Base-by-base conservation (phyloP, 2,888 invertebrate genomes). In the Trichacis sp. region DNA sequence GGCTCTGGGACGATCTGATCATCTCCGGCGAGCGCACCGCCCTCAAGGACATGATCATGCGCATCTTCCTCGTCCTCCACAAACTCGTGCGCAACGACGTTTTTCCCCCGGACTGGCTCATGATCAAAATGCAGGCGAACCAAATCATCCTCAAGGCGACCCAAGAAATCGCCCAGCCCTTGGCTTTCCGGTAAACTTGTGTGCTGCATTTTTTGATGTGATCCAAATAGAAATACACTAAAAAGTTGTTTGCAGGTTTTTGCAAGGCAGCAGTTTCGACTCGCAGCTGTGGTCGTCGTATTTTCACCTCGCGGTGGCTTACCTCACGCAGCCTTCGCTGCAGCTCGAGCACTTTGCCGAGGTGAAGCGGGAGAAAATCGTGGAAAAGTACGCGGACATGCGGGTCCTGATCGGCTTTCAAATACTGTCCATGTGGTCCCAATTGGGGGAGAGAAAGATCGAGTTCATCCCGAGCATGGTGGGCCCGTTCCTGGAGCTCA, bases 391-490 rank as follows among this genome's bases (percentile, higher is more conserved):
- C 78, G 92, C 92, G 1, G 95, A 96, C 77, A 95, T 97, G 96
- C 88, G 97, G 54, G 94, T 96, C 1, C 87, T 93, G 12, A 96
- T 97, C 90, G 97, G 96, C 20, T 91, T 94, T 80, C 95, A 96
- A 79, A 94, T 97, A 71, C 87, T 97, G 8, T 92, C 93, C 17
- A 94, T 95, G 86, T 97, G 97, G 97, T 93, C 93, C 20, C 91
- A 93, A 75, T 86, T 97, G 64, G 95, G 92, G 11, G 92, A 93
- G 52, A 92, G 94, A 40, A 96, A 96, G 81, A 87, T 95, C 1
- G 91, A 94, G 80, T 93, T 97, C 74, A 93, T 97, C 69, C 96
- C 96, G 0, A 92, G 93, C 0, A 94, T 97, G 89, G 96, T 97
- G 5, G 96, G 96, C 0, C 96, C 96, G 0, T 93, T 97, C 74